Evolutionary conservation across 1,140 invertebrate genomes (phyloP).

Genomic region (Acromyrmex charruanus): DNA sequence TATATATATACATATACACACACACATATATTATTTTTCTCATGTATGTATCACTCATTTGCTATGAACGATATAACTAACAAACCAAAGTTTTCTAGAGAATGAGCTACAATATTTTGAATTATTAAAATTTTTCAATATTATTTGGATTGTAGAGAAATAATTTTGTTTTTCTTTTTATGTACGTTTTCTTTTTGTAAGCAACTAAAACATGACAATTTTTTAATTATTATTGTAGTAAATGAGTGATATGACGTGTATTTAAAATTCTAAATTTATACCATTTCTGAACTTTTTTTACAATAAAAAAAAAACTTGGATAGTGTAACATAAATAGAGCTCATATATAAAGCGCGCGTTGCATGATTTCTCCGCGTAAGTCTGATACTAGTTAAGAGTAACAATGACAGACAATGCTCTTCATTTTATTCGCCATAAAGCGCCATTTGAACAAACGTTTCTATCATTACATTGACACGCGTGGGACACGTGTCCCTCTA

Average conservation of each 20-base stretch:
- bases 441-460: constrained; percentile 2
- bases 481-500: constrained; percentile 6
- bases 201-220: too few relatives aligned
- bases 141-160: too few relatives aligned
- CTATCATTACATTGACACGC: constrained; percentile 29
- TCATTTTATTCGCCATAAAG: constrained; percentile 7
- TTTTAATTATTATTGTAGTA: too few relatives aligned
- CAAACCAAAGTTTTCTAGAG: too few relatives aligned
- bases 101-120: too few relatives aligned
- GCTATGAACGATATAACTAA: too few relatives aligned
- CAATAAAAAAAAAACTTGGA: neutral
- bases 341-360: neutral
- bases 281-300: neutral
- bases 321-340: neutral
- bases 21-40: too few relatives aligned
- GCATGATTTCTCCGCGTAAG: neutral
- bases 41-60: neutral
- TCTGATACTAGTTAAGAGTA: neutral
- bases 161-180: too few relatives aligned
- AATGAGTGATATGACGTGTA: too few relatives aligned
- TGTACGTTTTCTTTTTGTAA: too few relatives aligned
- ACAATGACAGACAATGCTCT: constrained; percentile 39
- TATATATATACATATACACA: too few relatives aligned
- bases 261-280: neutral
- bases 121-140: too few relatives aligned